Base-by-base conservation (phyloP, 2,888 invertebrate species). In the Notocelia uddmanniana region DNA sequence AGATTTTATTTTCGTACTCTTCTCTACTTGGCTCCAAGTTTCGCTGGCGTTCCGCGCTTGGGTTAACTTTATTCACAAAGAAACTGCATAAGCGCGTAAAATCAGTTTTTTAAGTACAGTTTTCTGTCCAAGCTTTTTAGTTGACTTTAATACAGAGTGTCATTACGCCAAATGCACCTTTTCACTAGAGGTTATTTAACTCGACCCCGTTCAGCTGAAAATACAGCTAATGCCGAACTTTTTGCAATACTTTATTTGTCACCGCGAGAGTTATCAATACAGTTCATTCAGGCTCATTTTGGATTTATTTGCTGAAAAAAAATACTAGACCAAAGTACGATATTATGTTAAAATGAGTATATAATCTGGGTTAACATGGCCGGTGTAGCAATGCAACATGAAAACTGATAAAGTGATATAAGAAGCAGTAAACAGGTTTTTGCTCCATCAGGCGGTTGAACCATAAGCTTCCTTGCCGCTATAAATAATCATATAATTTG, bases 61-160 rank as follows among this genome's bases (percentile, higher is more conserved):
- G 76, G 78, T 82, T 81, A 82, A 83, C 84, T 85, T 83, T 83
- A 82, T 80, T 80, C 78, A 79, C 80, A 80, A 80, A 81, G 78
- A 81, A 85, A 85, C 85, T 86, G 87, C 82, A 84, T 87, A 87
- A 89, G 87, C 84, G 84, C 82, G 79, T 80, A 80, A 78, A 81
- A 76, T 69, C 77, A 79, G 84, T 83, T 89, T 90, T 45, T 31
- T 57, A 57, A 55, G 55, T 88, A 89, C 87, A 86, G 83, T 86
- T 82, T 86, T 85, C 84, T 84, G 84, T 83, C 83, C 85, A 85
- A 76, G 79, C 80, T 81, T 82, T 81, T 82, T 83, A 81, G 84
- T 82, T 83, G 83, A 84, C 81, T 83, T 52, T 67, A 54, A 52
- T 48, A 63, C 15, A 70, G 37, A 55, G 66, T 52, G 59, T 69